Evolutionary conservation across 2,888 invertebrate genomes (phyloP), one percentile per base, ranked within the genome.

Genomic region (Digitonthophagus gazella): DNA sequence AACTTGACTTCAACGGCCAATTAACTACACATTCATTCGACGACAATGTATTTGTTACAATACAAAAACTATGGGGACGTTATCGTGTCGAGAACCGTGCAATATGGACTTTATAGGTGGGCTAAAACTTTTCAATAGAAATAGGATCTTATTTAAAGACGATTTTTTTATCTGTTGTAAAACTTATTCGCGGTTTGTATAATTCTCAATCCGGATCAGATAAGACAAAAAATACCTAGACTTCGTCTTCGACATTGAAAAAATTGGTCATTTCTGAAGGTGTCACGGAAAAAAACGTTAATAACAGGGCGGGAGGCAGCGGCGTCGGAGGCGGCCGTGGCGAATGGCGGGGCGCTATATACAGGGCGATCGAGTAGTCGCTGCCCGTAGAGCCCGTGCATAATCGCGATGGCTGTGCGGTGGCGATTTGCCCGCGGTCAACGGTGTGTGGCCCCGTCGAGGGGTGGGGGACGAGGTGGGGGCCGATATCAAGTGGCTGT

Each of bases 401-500:
- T 77, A 74, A 76, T 76, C 74, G 76, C 77, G 68, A 71, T 80
- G 78, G 78, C 79, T 77, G 78, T 77, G 76, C 78, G 77, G 78
- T 78, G 73, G 78, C 77, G 76, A 75, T 78, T 76, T 44, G 28
- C 78, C 79, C 65, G 77, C 74, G 76, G 76, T 78, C 78, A 77
- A 64, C 67, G 69, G 66, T 69, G 69, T 69, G 69, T 69, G 69
- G 69, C 67, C 71, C 66, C 66, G 64, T 78, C 78, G 80, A 78
- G 78, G 68, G 64, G 78, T 58, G 79, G 79, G 79, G 78, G 67
- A n/a, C n/a, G 67, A 79, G 66, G 68, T 69, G 69, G 63, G 68
- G 66, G 70, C 76, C 80, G 81, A 80, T 82, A 82, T 83, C 82
- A 83, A 83, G 82, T 82, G 82, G 81, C 80, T 82, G 82, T 81